Evolutionary conservation across 2,797 vertebrate genomes (phyloP), one percentile per base, ranked within the genome.

Genomic region (Echiichthys vipera): DNA sequence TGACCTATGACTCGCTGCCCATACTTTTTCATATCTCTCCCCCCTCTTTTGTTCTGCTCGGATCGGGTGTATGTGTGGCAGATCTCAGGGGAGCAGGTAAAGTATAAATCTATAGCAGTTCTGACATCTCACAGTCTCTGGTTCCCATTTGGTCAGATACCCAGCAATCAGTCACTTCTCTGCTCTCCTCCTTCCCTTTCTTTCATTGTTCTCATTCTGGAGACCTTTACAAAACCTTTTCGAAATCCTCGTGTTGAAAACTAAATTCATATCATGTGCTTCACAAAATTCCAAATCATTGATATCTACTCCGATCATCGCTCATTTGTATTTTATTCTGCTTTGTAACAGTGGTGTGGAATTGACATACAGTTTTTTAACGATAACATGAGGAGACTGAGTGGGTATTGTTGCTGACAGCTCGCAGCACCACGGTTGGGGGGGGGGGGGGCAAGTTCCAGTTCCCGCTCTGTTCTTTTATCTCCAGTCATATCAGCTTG

Each of bases 41-140:
- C 70, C 47, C 39, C 36, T 56, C 84, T 89, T 88, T 90, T 86
- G 79, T 89, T 91, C 84, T 81, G 74, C 68, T 80, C 32, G 7
- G 63, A 78, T 66, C 9, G 47, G 65, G 80, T 86, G 85, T 90
- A 77, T 90, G 84, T 92, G 90, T 87, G 88, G 89, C 84, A 85
- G 85, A 79, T 84, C 87, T 89, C 87, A 70, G 37, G 80, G 83
- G 89, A 87, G 76, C 88, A 88, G 85, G 84, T 88, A 84, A 90
- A 69, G 63, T 86, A 91, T 93, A 94, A 94, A 93, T 92, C 89
- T 74, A 71, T 67, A 63, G 74, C 53, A 64, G 72, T 58, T 65
- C 80, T 86, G 91, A 90, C 90, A 83, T 88, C 82, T 92, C 88
- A 47, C 84, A 77, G 79, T 88, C 85, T 93, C 93, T 93, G 90